These are phyloP conservation scores for Scaptomyza flava DNA, from an alignment of 2,888 invertebrate genomes.

Conservation along the genomic window DNA sequence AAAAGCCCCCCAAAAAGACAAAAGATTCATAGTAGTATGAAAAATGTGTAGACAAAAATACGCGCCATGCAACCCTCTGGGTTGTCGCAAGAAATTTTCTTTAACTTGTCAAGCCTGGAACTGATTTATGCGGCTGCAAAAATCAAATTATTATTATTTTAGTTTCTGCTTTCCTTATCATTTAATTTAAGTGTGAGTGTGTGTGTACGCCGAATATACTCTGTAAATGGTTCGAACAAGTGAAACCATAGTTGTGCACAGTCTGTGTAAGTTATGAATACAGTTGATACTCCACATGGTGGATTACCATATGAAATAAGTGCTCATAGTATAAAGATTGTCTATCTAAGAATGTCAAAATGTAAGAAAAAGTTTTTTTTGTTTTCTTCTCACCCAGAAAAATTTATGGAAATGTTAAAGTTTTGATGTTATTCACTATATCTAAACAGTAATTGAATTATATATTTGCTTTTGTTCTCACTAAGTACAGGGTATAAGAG, in stretches of 20 bases:
- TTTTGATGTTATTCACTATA: too few species aligned
- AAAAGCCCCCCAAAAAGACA: slow-evolving; percentile 14
- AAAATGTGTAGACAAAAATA: neutral
- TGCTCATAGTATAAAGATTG: too few species aligned
- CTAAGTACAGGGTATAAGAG: slow-evolving; percentile 11
- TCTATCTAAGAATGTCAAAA: too few species aligned
- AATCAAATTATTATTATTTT: slow-evolving; percentile 71
- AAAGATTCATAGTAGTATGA: slow-evolving; percentile 6
- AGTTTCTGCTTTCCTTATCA: slow-evolving; percentile 16
- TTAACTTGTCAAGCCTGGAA: slow-evolving; percentile 48
- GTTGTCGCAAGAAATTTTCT: slow-evolving; percentile 28
- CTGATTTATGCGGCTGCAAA: slow-evolving; percentile 68
- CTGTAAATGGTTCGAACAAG: slow-evolving; percentile 10
- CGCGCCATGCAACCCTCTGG: slow-evolving; percentile 48
- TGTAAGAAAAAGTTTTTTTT: too few species aligned
- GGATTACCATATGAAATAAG: neutral
- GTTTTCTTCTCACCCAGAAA: too few species aligned
- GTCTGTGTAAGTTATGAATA: neutral
- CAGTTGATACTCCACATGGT: neutral
- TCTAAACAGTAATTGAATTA: too few species aligned
- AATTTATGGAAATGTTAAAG: too few species aligned
- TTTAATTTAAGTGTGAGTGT: neutral
- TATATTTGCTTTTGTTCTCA: neutral
- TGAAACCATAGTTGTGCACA: neutral
- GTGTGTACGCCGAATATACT: slow-evolving; percentile 14